A percentile compares a stretch with the other conserved stretches of the same genome.
phyloP scores from a whole-genome alignment of 2,888 invertebrate species.

The Perithous albicinctus region DNA sequence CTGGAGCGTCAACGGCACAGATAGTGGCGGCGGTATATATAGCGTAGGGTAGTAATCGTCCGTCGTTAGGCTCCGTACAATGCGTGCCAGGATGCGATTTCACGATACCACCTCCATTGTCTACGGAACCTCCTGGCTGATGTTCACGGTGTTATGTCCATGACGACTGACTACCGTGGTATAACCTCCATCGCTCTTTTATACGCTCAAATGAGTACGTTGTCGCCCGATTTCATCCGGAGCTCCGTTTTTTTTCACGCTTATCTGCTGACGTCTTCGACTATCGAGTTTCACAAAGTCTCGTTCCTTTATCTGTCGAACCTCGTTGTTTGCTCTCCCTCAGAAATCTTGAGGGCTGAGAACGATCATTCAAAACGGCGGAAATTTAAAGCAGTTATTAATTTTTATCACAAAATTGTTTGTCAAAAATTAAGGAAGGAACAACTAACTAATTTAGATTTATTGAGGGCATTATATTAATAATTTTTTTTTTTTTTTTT shows the following conservation, averaged over 20 bases:
- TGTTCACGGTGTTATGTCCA: constrained; percentile 71
- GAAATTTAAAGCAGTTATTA: too few relatives aligned
- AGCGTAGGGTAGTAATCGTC: constrained; percentile 77
- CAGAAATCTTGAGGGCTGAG: not conserved
- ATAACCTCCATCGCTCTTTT: constrained; percentile 80
- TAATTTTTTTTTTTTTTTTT: too few relatives aligned
- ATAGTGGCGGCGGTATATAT: constrained; percentile 21
- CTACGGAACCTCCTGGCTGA: constrained; percentile 73
- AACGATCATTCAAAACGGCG: too few relatives aligned
- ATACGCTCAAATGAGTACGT: constrained; percentile 82
- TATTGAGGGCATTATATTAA: too few relatives aligned
- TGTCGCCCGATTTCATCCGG: constrained; percentile 73
- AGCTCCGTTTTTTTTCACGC: constrained; percentile 65
- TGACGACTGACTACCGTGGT: constrained; percentile 80
- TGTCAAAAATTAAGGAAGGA: too few relatives aligned
- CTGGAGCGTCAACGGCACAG: constrained; percentile 12
- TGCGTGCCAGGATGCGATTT: constrained; percentile 82
- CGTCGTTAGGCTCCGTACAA: constrained; percentile 79
- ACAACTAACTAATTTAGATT: too few relatives aligned
- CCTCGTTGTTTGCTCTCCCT: not conserved
- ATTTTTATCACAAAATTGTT: too few relatives aligned
- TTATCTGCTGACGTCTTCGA: constrained; percentile 60
- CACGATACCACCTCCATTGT: constrained; percentile 82
- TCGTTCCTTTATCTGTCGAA: not conserved
- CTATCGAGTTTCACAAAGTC: constrained; percentile 59